Conservation (phyloP, 2,888 invertebrate species). For the Laothoe populi region DNA sequence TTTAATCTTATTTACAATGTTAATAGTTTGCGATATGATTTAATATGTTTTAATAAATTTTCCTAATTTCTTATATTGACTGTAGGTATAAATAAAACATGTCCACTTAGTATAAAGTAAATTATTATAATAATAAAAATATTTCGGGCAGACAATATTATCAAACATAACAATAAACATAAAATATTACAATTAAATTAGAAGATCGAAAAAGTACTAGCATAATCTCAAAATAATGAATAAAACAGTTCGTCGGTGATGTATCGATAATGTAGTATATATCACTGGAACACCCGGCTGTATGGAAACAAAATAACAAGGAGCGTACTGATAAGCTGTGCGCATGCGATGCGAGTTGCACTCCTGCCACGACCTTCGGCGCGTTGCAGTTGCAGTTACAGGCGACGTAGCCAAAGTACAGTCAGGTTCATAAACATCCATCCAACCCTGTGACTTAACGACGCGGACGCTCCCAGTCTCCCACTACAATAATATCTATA, state of each 20-base stretch:
- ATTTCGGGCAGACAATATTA: slow-evolving; percentile 66
- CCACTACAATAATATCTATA: slow-evolving; percentile 48
- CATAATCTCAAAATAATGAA: slow-evolving; percentile 71
- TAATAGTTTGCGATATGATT: slow-evolving; percentile 72
- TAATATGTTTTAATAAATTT: slow-evolving; percentile 68
- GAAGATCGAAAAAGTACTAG: slow-evolving; percentile 39
- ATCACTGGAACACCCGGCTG: slow-evolving; percentile 39
- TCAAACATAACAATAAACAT: slow-evolving; percentile 82
- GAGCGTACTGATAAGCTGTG: slow-evolving; percentile 40
- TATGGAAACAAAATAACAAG: slow-evolving; percentile 36
- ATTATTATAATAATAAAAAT: slow-evolving; percentile 71
- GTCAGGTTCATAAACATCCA: slow-evolving; percentile 60
- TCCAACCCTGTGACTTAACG: slow-evolving; percentile 64
- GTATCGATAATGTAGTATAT: slow-evolving; percentile 45
- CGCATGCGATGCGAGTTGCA: slow-evolving; percentile 50
- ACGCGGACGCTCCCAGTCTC: slow-evolving; percentile 34
- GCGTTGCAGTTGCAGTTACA: slow-evolving; percentile 32
- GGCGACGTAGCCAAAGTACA: slow-evolving; percentile 44
- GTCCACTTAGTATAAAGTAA: slow-evolving; percentile 61
- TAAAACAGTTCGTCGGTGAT: slow-evolving; percentile 53
- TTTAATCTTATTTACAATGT: slow-evolving; percentile 69
- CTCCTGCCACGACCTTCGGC: slow-evolving; percentile 29
- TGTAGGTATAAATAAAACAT: slow-evolving; percentile 74
- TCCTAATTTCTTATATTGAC: slow-evolving; percentile 61
- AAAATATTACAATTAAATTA: slow-evolving; percentile 42